phyloP scores from a whole-genome alignment of 2,113 vertebrate species.

The Phainopepla nitens region DNA sequence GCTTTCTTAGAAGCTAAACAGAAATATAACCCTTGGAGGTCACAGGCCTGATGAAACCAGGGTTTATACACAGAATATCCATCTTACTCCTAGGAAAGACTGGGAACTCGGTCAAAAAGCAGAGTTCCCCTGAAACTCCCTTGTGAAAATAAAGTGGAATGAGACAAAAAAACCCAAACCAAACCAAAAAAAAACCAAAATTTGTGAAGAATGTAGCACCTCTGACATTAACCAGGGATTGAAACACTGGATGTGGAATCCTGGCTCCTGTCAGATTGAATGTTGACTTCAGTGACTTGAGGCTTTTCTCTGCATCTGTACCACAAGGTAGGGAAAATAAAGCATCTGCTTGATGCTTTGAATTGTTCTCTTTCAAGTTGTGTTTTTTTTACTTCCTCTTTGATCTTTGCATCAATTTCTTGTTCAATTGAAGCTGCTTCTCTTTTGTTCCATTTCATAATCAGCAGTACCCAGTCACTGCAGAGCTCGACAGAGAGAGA shows the following conservation, averaged over 20 bases:
- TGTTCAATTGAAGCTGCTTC: neutral
- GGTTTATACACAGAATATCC: neutral
- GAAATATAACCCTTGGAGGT: neutral
- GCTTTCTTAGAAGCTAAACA: neutral
- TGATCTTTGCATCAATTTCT: neutral
- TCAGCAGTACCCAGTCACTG: rapidly evolving
- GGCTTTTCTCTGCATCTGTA: neutral
- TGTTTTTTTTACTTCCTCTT: neutral
- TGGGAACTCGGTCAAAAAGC: neutral
- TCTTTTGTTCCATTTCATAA: neutral
- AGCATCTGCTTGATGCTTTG: neutral
- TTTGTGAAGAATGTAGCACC: neutral
- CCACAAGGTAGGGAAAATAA: neutral
- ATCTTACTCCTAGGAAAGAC: neutral
- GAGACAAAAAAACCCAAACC: neutral
- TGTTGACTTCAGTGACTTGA: neutral
- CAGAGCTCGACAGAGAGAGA: neutral
- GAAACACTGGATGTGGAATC: neutral
- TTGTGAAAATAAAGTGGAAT: neutral
- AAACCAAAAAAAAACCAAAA: neutral
- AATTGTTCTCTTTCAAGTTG: neutral
- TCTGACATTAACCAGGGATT: neutral
- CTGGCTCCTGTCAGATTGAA: neutral
- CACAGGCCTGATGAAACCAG: neutral
- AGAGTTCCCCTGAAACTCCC: neutral